Evolutionary conservation across 2,888 invertebrate genomes (phyloP).

Genomic region (Ischnura elegans): DNA sequence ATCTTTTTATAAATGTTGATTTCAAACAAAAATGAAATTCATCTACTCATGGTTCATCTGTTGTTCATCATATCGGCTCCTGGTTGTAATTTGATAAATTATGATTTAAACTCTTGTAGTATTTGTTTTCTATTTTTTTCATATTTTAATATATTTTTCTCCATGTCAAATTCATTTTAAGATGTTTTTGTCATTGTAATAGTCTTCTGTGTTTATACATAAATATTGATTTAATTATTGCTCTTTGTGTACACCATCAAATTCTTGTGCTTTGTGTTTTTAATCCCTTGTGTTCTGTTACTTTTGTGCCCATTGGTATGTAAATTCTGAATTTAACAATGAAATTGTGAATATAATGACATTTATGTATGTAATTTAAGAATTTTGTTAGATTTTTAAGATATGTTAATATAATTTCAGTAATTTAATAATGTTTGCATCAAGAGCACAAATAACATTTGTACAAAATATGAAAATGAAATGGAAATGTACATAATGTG

Average conservation of each 20-base stretch:
- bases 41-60: not conserved
- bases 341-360: constrained; percentile 28
- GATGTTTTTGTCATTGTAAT: constrained; percentile 34
- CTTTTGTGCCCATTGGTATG: constrained; percentile 14
- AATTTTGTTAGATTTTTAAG: constrained; percentile 55
- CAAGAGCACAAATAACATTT: constrained; percentile 65
- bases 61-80: not conserved
- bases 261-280: not conserved
- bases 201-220: no score
- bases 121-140: constrained; percentile 18
- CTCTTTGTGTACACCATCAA: not conserved
- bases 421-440: constrained; percentile 57
- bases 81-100: not conserved
- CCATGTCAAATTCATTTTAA: constrained; percentile 42
- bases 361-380: constrained; percentile 63
- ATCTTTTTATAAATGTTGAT: constrained; percentile 24
- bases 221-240: constrained; percentile 58
- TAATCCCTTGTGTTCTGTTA: constrained; percentile 8
- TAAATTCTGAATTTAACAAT: constrained; percentile 1
- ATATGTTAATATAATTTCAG: constrained; percentile 51
- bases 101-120: not conserved
- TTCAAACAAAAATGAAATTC: not conserved
- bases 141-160: not conserved
- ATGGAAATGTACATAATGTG: constrained; percentile 59
- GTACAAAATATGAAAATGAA: constrained; percentile 58